phyloP scores from a whole-genome alignment of 2,113 vertebrate genomes.

The Strix aluco region DNA sequence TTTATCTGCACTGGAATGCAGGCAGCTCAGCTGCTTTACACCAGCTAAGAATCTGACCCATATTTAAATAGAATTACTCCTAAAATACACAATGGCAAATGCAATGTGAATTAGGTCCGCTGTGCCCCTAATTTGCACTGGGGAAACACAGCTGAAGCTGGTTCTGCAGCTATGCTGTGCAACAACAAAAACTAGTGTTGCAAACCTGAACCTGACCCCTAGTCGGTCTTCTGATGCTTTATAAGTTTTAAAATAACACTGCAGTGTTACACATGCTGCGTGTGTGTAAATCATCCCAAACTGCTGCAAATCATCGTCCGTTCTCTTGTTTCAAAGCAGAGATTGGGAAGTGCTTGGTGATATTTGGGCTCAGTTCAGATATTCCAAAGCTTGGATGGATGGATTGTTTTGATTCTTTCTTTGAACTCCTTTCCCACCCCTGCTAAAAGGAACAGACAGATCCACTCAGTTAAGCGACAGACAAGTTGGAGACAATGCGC shows the following conservation, averaged over 20 bases:
- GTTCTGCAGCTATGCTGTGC: background rate
- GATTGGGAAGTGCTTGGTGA: slow-evolving; percentile 66
- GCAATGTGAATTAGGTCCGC: background rate
- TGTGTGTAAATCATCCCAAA: slow-evolving; percentile 23
- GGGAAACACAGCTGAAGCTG: background rate
- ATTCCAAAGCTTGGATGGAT: slow-evolving; percentile 49
- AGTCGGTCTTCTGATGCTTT: background rate
- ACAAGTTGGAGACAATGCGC: slow-evolving; percentile 76
- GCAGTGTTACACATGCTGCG: background rate
- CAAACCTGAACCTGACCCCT: slow-evolving; percentile 58
- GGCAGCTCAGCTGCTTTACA: slow-evolving; percentile 63
- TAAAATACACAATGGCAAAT: slow-evolving; percentile 21
- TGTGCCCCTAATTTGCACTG: background rate
- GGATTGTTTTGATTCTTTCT: slow-evolving; percentile 80
- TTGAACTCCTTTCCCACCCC: slow-evolving; percentile 79
- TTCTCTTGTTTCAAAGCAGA: slow-evolving; percentile 74
- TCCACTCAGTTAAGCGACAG: slow-evolving; percentile 75
- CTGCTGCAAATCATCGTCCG: slow-evolving; percentile 1
- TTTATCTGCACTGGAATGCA: slow-evolving; percentile 65
- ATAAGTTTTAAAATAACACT: slow-evolving; percentile 27
- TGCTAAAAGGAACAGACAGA: slow-evolving; percentile 72
- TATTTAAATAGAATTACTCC: slow-evolving; percentile 47
- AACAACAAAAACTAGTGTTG: background rate
- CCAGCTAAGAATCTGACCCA: slow-evolving; percentile 65
- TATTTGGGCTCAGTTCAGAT: slow-evolving; percentile 69